A percentile compares a stretch with the other conserved stretches of the same genome.
phyloP scores from a whole-genome alignment of 2,888 invertebrate species.

The Lissocephala sabroskyi region DNA sequence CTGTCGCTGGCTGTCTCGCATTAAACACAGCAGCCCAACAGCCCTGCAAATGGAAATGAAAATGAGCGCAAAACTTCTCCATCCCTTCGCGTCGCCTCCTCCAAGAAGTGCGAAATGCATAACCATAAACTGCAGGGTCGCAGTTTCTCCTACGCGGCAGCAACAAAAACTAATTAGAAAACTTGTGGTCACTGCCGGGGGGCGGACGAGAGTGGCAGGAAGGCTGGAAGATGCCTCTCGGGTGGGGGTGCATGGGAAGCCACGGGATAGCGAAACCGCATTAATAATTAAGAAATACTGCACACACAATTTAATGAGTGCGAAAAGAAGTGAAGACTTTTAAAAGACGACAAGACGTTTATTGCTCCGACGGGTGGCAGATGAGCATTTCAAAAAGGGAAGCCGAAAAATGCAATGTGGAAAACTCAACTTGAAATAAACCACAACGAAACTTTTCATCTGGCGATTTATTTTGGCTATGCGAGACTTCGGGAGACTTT shows the following conservation, averaged over 20 bases:
- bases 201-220: background rate
- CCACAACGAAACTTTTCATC: no score
- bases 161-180: conserved; percentile 4
- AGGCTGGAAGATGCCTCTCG: background rate
- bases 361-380: no score
- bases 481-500: no score
- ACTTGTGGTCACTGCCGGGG: background rate
- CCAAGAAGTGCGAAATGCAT: conserved; percentile 46
- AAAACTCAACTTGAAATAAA: no score
- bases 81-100: background rate
- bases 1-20: no score
- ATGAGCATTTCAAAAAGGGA: no score
- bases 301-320: conserved; percentile 31
- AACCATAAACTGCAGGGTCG: conserved; percentile 49
- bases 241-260: background rate
- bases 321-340: no score
- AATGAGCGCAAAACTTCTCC: conserved; percentile 1
- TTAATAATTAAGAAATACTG: conserved; percentile 56
- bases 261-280: conserved; percentile 7
- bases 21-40: background rate
- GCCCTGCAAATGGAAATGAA: conserved; percentile 21
- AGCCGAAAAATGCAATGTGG: no score
- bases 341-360: no score
- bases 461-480: no score
- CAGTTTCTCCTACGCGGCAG: background rate